Conservation (phyloP, 2,797 vertebrate genomes). For the Cyclopterus lumpus region DNA sequence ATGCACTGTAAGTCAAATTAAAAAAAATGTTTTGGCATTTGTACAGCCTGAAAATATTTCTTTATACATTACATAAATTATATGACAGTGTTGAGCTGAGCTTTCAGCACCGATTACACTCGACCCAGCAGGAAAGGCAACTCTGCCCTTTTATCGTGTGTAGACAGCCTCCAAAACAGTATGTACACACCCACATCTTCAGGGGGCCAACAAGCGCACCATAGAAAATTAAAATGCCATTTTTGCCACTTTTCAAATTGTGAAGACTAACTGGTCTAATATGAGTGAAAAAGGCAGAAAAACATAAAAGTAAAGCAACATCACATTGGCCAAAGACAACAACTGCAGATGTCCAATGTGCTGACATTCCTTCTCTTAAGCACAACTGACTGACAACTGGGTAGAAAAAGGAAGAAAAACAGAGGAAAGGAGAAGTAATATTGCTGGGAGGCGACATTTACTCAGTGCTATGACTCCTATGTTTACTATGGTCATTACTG, state of each 20-base stretch:
- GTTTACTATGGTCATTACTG: constrained; percentile 89
- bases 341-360: constrained; percentile 58
- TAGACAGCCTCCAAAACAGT: constrained; percentile 71
- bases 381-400: constrained; percentile 61
- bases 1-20: constrained; percentile 7
- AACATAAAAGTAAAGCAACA: constrained; percentile 63
- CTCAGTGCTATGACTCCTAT: constrained; percentile 90
- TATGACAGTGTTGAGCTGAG: constrained; percentile 14
- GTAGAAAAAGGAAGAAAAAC: constrained; percentile 55
- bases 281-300: constrained; percentile 65
- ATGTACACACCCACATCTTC: constrained; percentile 93
- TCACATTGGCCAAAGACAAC: constrained; percentile 59
- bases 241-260: constrained; percentile 64
- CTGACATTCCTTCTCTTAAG: constrained; percentile 64
- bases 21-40: constrained; percentile 20
- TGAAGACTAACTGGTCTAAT: constrained; percentile 83
- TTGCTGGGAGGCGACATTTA: constrained; percentile 62
- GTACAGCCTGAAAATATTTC: constrained; percentile 21
- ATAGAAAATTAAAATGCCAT: constrained; percentile 81
- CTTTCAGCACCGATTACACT: neutral
- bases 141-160: constrained; percentile 37
- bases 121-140: constrained; percentile 21
- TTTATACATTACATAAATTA: constrained; percentile 37
- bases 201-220: constrained; percentile 78
- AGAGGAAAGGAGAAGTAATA: constrained; percentile 49